These are phyloP conservation scores for Eulacestoma nigropectus DNA, from an alignment of 2,113 vertebrate genomes.

Conservation along the genomic window DNA sequence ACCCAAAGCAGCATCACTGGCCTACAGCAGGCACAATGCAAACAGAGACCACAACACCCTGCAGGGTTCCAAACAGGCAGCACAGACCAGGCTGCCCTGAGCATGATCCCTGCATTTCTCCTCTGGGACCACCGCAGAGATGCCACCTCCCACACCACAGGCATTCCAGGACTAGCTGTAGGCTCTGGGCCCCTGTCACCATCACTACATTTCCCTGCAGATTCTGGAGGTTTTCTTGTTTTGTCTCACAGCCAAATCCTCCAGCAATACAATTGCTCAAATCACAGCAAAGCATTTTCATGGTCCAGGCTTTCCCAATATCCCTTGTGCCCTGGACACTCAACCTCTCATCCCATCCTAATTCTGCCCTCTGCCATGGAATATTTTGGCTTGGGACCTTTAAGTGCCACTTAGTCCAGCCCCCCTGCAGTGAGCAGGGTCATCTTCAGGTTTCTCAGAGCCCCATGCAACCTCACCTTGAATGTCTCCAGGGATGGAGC, in stretches of 20 bases:
- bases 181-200: not conserved
- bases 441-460: not conserved
- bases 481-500: not conserved
- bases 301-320: not conserved
- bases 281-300: not conserved
- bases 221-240: not conserved
- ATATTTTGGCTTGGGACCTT: not conserved
- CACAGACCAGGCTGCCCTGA: not conserved
- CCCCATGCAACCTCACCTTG: not conserved
- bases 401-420: not conserved
- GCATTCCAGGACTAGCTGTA: not conserved
- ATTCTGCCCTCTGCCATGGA: not conserved
- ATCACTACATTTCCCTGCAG: not conserved
- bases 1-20: not conserved
- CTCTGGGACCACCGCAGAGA: not conserved
- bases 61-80: not conserved
- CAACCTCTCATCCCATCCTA: not conserved
- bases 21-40: not conserved
- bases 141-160: not conserved
- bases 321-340: not conserved
- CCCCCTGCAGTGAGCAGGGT: not conserved
- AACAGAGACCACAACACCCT: not conserved
- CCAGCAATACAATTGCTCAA: not conserved
- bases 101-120: fast-evolving
- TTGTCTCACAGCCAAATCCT: not conserved